Evolutionary conservation across 2,797 vertebrate species (phyloP).

Genomic region (Sciaenops ocellatus): DNA sequence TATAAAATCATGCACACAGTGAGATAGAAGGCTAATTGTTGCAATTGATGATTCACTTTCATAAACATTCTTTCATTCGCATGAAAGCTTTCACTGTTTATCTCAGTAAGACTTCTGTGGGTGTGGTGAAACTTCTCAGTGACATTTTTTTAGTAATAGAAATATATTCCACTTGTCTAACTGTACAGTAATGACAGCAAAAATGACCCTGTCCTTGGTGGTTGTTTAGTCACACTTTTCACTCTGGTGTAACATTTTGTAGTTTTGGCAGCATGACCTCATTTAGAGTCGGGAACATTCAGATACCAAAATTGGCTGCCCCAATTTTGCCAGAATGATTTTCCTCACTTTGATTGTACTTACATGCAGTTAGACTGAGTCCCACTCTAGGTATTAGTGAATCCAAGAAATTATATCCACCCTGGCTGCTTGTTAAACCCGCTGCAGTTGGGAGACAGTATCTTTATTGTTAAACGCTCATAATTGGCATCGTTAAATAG

Average conservation of each 20-base stretch:
- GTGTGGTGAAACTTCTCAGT: constrained; percentile 1
- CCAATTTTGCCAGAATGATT: constrained; percentile 70
- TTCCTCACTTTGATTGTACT: constrained; percentile 57
- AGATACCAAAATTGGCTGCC: constrained; percentile 63
- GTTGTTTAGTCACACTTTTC: constrained; percentile 37
- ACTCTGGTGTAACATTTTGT: constrained; percentile 43
- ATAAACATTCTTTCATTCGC: constrained; percentile 36
- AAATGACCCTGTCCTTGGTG: constrained; percentile 4
- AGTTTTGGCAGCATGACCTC: constrained; percentile 67
- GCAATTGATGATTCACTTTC: constrained; percentile 41
- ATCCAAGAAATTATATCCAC: constrained; percentile 23
- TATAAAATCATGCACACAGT: constrained; percentile 34
- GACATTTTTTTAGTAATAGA: background rate
- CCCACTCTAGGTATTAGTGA: constrained; percentile 15
- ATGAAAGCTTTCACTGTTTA: constrained; percentile 11
- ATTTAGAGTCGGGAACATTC: constrained; percentile 59
- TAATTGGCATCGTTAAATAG: constrained; percentile 39
- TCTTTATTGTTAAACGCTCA: constrained; percentile 47
- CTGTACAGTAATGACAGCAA: background rate
- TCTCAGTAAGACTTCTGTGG: constrained; percentile 4
- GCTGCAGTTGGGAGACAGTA: constrained; percentile 19
- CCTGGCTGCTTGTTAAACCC: constrained; percentile 22
- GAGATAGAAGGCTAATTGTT: constrained; percentile 48
- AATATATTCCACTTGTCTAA: constrained; percentile 29
- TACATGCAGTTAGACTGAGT: constrained; percentile 24